These are phyloP conservation scores for Puntigrus tetrazona DNA, from an alignment of 2,113 vertebrate genomes.

Conservation along the genomic window DNA sequence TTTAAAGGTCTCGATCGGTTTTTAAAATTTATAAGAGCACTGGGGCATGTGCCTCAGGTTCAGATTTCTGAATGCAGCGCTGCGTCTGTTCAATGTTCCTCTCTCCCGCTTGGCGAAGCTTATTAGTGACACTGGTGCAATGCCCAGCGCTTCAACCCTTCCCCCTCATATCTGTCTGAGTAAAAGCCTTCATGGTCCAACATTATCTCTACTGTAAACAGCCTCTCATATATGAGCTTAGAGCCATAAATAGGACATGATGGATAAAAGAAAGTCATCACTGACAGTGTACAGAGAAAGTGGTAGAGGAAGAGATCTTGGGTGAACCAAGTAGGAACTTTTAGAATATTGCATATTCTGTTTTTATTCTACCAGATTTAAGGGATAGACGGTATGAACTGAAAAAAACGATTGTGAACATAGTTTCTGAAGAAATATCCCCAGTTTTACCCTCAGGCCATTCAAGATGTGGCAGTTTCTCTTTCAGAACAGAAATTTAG, in stretches of 20 bases:
- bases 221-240: constrained; percentile 47
- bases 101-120: constrained; percentile 67
- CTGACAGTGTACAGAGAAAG: neutral
- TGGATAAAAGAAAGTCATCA: constrained; percentile 31
- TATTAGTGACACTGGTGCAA: constrained; percentile 69
- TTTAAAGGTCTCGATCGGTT: constrained; percentile 60
- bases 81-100: constrained; percentile 31
- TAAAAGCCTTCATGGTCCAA: constrained; percentile 59
- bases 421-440: neutral
- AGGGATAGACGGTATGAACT: neutral
- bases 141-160: constrained; percentile 65
- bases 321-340: neutral
- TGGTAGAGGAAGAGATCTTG: neutral
- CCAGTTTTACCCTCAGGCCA: neutral
- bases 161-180: constrained; percentile 64
- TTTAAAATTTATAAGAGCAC: constrained; percentile 60
- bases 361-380: neutral
- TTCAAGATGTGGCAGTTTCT: too few species aligned
- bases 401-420: neutral
- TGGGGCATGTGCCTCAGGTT: constrained; percentile 46
- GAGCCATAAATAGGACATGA: constrained; percentile 20
- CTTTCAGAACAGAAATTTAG: too few species aligned
- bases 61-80: constrained; percentile 44
- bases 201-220: constrained; percentile 56
- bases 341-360: neutral